These are phyloP conservation scores for Odontomyia ornata DNA, from an alignment of 2,888 invertebrate species.

Conservation along the genomic window DNA sequence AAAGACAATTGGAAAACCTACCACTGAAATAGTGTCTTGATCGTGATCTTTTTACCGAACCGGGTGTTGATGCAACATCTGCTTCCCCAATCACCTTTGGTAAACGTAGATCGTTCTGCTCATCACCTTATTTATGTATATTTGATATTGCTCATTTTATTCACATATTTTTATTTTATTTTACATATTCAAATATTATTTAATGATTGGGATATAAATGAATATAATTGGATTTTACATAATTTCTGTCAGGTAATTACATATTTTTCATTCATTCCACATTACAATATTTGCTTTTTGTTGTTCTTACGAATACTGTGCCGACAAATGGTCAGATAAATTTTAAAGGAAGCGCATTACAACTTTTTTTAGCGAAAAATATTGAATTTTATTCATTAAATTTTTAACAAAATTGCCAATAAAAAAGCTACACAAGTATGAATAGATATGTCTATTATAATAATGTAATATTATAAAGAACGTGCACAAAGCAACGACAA, in stretches of 20 bases:
- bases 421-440: too few species aligned
- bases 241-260: neutral
- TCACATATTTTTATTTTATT: neutral
- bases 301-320: too few species aligned
- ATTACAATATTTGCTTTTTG: too few species aligned
- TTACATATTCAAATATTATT: neutral
- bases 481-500: neutral
- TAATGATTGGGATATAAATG: too few species aligned
- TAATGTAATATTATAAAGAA: neutral
- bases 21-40: conserved; percentile 64
- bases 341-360: too few species aligned
- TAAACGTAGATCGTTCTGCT: conserved; percentile 56
- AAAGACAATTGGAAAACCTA: conserved; percentile 50
- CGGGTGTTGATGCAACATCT: conserved; percentile 59
- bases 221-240: conserved; percentile 22
- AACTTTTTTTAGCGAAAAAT: too few species aligned
- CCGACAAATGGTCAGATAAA: too few species aligned
- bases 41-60: conserved; percentile 59
- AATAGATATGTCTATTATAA: neutral
- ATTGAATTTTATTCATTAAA: neutral
- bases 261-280: too few species aligned
- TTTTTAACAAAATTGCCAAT: neutral
- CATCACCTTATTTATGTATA: conserved; percentile 56
- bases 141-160: conserved; percentile 26
- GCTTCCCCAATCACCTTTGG: conserved; percentile 62